Percentiles rank a stretch among this genome's conserved stretches.
phyloP scores from a whole-genome alignment of 2,888 invertebrate genomes.

The Brachycybe producta region DNA sequence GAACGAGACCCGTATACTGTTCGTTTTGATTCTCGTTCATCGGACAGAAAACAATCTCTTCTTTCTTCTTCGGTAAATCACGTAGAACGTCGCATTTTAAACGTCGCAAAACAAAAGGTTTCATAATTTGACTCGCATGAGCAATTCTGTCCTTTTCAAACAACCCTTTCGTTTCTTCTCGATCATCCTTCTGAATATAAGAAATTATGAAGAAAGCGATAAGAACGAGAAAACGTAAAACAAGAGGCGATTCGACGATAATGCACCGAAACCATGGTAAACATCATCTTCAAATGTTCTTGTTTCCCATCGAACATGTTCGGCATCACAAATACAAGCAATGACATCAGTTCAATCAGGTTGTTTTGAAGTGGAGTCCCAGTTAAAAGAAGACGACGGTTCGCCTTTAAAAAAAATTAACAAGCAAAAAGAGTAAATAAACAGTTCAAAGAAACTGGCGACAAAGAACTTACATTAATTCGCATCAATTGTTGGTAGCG shows the following conservation, averaged over 20 bases:
- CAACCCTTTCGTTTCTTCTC: constrained; percentile 38
- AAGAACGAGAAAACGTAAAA: background rate
- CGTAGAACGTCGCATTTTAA: constrained; percentile 73
- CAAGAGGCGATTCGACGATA: background rate
- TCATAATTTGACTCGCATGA: constrained; percentile 90
- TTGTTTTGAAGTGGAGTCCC: constrained; percentile 96
- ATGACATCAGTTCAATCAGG: constrained; percentile 83
- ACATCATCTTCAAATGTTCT: constrained; percentile 72
- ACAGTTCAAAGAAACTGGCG: background rate
- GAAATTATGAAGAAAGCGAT: constrained; percentile 10
- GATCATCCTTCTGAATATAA: constrained; percentile 19
- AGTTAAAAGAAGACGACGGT: constrained; percentile 73
- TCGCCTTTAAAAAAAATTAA: constrained; percentile 45
- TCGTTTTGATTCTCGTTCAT: constrained; percentile 59
- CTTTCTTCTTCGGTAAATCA: constrained; percentile 71
- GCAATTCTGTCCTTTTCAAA: constrained; percentile 82
- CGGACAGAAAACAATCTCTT: constrained; percentile 50
- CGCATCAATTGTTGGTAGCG: constrained; percentile 77
- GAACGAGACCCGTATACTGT: constrained; percentile 60
- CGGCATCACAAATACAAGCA: constrained; percentile 92
- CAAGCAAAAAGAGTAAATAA: constrained; percentile 9
- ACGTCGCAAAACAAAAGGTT: constrained; percentile 81
- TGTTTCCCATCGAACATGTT: constrained; percentile 79
- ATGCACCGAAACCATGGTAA: constrained; percentile 41
- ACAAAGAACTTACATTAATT: constrained; percentile 59